Evolutionary conservation across 2,113 vertebrate genomes (phyloP), one percentile per base, ranked within the genome.

Genomic region (Raja brachyura): DNA sequence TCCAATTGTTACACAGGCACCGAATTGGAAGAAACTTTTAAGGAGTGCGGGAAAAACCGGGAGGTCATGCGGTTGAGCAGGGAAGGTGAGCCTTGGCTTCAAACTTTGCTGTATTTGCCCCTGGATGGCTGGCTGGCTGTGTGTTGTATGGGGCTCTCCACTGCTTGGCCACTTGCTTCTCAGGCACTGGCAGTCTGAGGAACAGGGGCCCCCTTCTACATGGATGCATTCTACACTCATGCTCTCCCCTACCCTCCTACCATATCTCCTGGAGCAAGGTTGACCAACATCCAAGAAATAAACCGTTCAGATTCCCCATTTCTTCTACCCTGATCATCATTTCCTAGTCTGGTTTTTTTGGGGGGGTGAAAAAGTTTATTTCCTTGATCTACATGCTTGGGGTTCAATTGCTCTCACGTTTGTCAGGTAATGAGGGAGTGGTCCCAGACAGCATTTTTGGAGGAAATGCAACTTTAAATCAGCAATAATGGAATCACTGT

Each of bases 11-110:
- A 7, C 96, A 95, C 96, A 98, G 98, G 98, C 96, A 96, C 97
- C 94, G 98, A 98, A 94, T 97, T 96, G 96, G 98, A 99, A 94
- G 98, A 99, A 98, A 99, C 97, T 98, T 98, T 98, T 94, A 99
- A 99, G 97, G 98, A 99, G 96, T 98, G 97, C 22, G 98, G 97
- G 95, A 98, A 97, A 96, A 98, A 98, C 96, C 97, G 97, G 95
- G 99, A 99, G 98, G 98, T 98, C 93, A 99, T 99, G 98, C 97
- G 98, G 96, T 97, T 99, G 96, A 98, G 98, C 96, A 97, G 97
- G 97, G 99, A 99, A 97, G 99, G 99, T 99, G 97, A 98, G 98
- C 97, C 93, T 10, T n/a, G 88, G 88, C 88, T 92, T 22, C 88
- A 92, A 92, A 92, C 66, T 92, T 92, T 73, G 66, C 88, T 73